Evolutionary conservation across 2,888 invertebrate genomes (phyloP).

Genomic region (Cyrtodaria siliqua): DNA sequence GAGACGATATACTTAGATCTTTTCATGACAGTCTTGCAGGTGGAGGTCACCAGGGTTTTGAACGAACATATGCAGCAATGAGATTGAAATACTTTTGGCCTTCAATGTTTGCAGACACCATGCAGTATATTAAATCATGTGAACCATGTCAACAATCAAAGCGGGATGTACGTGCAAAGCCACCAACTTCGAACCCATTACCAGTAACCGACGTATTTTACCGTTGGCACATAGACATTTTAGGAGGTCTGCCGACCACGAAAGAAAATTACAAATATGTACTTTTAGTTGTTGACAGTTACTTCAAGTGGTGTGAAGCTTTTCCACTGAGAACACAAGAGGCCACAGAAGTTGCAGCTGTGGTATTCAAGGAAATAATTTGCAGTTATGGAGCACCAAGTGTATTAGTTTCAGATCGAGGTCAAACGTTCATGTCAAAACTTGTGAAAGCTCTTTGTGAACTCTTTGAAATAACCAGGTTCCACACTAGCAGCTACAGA

Average conservation of each 20-base stretch:
- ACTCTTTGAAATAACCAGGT: too few species aligned
- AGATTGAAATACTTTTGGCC: slow-evolving; percentile 60
- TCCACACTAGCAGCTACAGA: too few species aligned
- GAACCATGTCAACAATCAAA: slow-evolving; percentile 51
- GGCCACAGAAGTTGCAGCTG: too few species aligned
- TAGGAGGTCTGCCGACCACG: slow-evolving; percentile 23
- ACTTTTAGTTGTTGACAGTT: slow-evolving; percentile 13
- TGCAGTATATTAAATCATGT: slow-evolving; percentile 47
- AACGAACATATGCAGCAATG: slow-evolving; percentile 55
- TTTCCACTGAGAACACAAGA: too few species aligned
- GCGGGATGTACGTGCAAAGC: slow-evolving; percentile 18
- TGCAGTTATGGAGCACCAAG: too few species aligned
- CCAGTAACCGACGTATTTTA: slow-evolving; percentile 23
- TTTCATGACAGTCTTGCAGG: slow-evolving; percentile 53
- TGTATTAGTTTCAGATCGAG: too few species aligned
- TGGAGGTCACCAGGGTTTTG: slow-evolving; percentile 61
- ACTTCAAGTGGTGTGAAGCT: too few species aligned
- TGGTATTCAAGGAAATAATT: too few species aligned
- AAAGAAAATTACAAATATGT: slow-evolving; percentile 19
- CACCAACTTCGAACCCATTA: slow-evolving; percentile 38
- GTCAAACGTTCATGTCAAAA: too few species aligned
- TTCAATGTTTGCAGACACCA: slow-evolving; percentile 53
- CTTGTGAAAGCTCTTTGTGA: too few species aligned
- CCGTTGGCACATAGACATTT: slow-evolving; percentile 23
- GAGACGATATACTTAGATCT: slow-evolving; percentile 57